A percentile compares a stretch with the other conserved stretches of the same genome.
Evolutionary conservation across 1,140 invertebrate species (phyloP).

Genomic region (Euwallacea fornicatus): DNA sequence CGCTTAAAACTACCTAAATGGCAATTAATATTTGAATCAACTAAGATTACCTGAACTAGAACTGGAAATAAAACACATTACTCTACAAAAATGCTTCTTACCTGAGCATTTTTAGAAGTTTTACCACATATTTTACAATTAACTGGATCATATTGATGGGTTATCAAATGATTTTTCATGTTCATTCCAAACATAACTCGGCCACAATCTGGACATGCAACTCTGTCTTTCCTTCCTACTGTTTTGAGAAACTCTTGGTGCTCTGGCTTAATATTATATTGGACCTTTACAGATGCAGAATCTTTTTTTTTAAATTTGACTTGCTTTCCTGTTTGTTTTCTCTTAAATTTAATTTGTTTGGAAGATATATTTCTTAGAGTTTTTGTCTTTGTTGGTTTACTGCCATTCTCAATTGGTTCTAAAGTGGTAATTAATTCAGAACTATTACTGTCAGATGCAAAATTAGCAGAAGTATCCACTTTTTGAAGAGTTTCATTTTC

Average conservation of each 20-base stretch:
- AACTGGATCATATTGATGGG: conserved; percentile 32
- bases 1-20: too few species aligned
- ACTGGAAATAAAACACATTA: not conserved
- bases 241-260: conserved; percentile 25
- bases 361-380: not conserved
- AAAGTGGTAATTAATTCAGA: not conserved
- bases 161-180: conserved; percentile 32
- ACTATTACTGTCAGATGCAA: not conserved
- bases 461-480: too few species aligned
- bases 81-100: conserved; percentile 1
- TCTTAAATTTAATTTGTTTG: conserved; percentile 21
- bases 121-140: conserved; percentile 32
- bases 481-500: too few species aligned
- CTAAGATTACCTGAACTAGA: too few species aligned
- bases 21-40: not conserved
- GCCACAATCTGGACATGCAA: conserved; percentile 23
- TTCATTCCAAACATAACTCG: conserved; percentile 28
- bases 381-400: not conserved
- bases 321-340: conserved; percentile 3
- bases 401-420: not conserved
- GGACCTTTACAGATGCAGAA: conserved; percentile 7
- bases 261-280: conserved; percentile 26
- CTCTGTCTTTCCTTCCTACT: conserved; percentile 22
- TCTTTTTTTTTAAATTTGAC: conserved; percentile 18
- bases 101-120: conserved; percentile 35